These are phyloP conservation scores for Drosophila sordidula DNA, from an alignment of 2,888 invertebrate genomes.

Conservation along the genomic window DNA sequence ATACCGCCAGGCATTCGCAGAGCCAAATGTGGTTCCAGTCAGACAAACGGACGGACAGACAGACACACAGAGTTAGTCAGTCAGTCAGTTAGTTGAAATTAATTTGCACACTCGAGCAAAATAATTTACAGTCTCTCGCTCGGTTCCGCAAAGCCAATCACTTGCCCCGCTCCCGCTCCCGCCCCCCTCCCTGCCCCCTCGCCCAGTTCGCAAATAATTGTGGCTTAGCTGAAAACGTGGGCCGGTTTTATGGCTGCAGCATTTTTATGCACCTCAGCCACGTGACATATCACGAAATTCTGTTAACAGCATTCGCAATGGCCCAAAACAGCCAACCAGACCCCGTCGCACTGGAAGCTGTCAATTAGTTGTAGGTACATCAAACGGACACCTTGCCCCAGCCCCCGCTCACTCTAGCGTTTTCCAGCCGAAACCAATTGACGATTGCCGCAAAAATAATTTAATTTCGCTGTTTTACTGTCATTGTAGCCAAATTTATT, in stretches of 20 bases:
- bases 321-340: slow-evolving; percentile 20
- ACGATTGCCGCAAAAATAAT: slow-evolving; percentile 12
- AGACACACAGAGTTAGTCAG: slow-evolving; percentile 11
- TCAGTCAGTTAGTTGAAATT: slow-evolving; percentile 71
- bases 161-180: slow-evolving; percentile 1
- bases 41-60: slow-evolving; percentile 3
- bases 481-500: not conserved
- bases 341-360: slow-evolving; percentile 58
- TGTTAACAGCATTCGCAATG: slow-evolving; percentile 59
- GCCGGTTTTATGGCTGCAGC: slow-evolving; percentile 56
- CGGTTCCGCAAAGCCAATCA: slow-evolving; percentile 38
- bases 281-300: slow-evolving; percentile 78
- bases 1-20: slow-evolving; percentile 47
- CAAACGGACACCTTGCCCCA: slow-evolving; percentile 38
- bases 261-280: slow-evolving; percentile 59
- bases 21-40: slow-evolving; percentile 41
- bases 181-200: not conserved
- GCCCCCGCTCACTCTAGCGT: not conserved
- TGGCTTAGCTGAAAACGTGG: slow-evolving; percentile 49
- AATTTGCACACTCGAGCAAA: slow-evolving; percentile 73
- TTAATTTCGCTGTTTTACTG: slow-evolving; percentile 8
- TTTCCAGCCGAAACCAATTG: slow-evolving; percentile 10
- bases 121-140: slow-evolving; percentile 67
- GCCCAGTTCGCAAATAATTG: slow-evolving; percentile 8
- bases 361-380: slow-evolving; percentile 70